Base-by-base conservation (phyloP, 2,888 invertebrate genomes). In the Taphrorychus bicolor region DNA sequence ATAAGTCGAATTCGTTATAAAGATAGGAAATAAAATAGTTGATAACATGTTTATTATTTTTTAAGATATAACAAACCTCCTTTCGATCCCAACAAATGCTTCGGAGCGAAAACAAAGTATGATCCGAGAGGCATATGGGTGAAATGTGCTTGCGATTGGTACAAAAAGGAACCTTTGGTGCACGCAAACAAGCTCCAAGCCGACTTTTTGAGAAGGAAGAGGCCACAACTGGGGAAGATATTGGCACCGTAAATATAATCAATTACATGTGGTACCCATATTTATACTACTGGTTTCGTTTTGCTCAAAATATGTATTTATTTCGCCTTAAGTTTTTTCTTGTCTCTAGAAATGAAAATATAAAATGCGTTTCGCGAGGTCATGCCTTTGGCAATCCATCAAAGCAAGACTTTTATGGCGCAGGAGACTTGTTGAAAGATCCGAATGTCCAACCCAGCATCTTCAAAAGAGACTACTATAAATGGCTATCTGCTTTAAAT, bases 41-140 rank as follows among this genome's bases (percentile, higher is more conserved):
- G n/a, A n/a, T n/a, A n/a, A n/a, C n/a, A n/a, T n/a, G n/a, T n/a
- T n/a, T n/a, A n/a, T n/a, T n/a, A n/a, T n/a, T n/a, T n/a, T 60
- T 61, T 57, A 63, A 81, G 81, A 32, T 82, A 82, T 66, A 54
- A 71, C 40, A 64, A 72, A 32, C 85, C 85, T 5, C 75, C 85
- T 14, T 87, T 76, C 73, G 76, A 82, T 52, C 76, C 82, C 3
- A 77, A 84, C 49, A 74, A 82, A 52, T 82, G 83, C 1, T 87
- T 78, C 73, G 87, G 87, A 0, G 73, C 81, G 67, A 81, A 80
- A 72, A 82, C 82, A 1, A 77, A 75, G 49, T 79, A 81, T 19
- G 86, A 86, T 74, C 83, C 82, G 63, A 78, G 84, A 69, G 87
- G 87, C 11, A 82, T 77, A 22, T 82, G 83, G 74, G 84, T 82